Conservation (phyloP, 2,797 vertebrate species). For the Hybognathus amarus region DNA sequence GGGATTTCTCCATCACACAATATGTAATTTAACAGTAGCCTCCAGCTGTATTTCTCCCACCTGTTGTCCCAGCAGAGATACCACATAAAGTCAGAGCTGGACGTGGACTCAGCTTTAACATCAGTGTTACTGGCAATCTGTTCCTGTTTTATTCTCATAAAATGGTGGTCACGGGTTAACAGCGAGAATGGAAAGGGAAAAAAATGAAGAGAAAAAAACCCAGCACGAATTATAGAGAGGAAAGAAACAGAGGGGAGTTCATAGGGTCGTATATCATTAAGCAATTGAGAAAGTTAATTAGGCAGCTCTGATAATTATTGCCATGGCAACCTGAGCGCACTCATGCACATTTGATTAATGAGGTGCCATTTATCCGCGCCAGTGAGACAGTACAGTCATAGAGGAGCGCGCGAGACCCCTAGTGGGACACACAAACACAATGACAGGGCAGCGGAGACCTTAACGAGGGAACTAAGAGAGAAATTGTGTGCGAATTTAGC, state of each 20-base stretch:
- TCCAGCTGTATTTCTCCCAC: not conserved
- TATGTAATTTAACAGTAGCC: too few relatives aligned
- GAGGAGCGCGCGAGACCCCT: slow-evolving; percentile 75
- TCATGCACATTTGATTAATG: slow-evolving; percentile 84
- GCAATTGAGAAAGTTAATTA: slow-evolving; percentile 85
- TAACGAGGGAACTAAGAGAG: not conserved
- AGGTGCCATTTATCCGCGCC: slow-evolving; percentile 76
- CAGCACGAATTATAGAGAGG: slow-evolving; percentile 74
- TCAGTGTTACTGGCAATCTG: slow-evolving; percentile 62
- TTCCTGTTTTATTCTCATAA: slow-evolving; percentile 72
- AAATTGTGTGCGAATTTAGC: not conserved
- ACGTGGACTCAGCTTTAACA: slow-evolving; percentile 41
- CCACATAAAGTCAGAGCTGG: slow-evolving; percentile 11
- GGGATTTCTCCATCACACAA: not conserved
- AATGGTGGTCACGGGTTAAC: slow-evolving; percentile 71
- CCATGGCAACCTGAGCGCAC: slow-evolving; percentile 83
- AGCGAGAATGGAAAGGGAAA: slow-evolving; percentile 60
- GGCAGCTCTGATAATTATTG: slow-evolving; percentile 85
- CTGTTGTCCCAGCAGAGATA: not conserved
- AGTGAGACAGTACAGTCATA: slow-evolving; percentile 58
- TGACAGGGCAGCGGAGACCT: slow-evolving; percentile 27
- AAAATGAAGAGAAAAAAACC: slow-evolving; percentile 63
- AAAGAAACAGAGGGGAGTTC: slow-evolving; percentile 74
- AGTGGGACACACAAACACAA: slow-evolving; percentile 65
- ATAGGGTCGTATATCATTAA: slow-evolving; percentile 84